Evolutionary conservation across 2,888 invertebrate genomes (phyloP).

Genomic region (Lasioglossum villosulum): DNA sequence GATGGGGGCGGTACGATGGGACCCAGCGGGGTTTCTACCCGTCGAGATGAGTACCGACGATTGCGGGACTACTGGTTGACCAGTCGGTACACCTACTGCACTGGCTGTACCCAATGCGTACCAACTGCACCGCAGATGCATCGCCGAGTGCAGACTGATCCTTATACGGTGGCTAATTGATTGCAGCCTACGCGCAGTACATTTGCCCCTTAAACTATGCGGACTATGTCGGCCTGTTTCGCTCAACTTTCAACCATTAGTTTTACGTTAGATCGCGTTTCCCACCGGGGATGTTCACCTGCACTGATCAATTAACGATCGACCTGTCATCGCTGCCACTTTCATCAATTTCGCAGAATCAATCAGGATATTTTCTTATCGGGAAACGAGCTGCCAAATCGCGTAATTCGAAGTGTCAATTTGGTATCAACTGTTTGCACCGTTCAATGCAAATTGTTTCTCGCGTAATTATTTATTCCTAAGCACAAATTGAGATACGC

Average conservation of each 20-base stretch:
- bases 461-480: not conserved
- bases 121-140: conserved; percentile 55
- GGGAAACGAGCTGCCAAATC: no score
- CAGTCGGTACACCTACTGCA: conserved; percentile 55
- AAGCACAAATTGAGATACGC: no score
- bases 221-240: conserved; percentile 11
- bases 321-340: not conserved
- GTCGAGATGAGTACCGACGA: conserved; percentile 78
- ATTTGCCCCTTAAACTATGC: conserved; percentile 46
- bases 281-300: not conserved
- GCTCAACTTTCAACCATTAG: conserved; percentile 13
- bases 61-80: conserved; percentile 72
- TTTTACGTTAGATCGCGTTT: not conserved
- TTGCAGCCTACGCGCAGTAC: conserved; percentile 52
- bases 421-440: no score
- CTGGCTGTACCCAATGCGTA: conserved; percentile 39
- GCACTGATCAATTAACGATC: not conserved
- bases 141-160: conserved; percentile 55
- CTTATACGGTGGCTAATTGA: conserved; percentile 67
- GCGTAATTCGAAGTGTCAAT: no score
- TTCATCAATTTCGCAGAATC: not conserved
- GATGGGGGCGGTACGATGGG: conserved; percentile 67
- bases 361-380: not conserved
- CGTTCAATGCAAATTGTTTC: not conserved
- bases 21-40: conserved; percentile 74